phyloP scores from a whole-genome alignment of 2,797 vertebrate species.

The Pseudocheirus occidentalis region DNA sequence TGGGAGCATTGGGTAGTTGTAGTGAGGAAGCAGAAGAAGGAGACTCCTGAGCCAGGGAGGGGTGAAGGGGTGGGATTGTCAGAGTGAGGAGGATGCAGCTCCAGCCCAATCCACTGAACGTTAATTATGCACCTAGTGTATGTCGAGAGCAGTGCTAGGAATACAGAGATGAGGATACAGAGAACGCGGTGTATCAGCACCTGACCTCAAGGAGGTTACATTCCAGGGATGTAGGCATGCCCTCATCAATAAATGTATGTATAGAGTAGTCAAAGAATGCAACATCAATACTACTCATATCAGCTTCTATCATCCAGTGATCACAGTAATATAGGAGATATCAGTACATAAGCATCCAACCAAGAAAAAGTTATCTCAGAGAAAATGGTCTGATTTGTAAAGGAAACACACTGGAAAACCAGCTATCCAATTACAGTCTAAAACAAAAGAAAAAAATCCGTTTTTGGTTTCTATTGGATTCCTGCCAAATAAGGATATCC shows the following conservation, averaged over 20 bases:
- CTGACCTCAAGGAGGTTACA: neutral
- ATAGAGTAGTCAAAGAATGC: neutral
- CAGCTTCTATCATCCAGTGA: neutral
- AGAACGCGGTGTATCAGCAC: neutral
- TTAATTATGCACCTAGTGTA: neutral
- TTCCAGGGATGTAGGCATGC: neutral
- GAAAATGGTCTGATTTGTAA: neutral
- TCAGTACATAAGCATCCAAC: neutral
- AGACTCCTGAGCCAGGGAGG: neutral
- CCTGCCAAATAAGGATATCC: neutral
- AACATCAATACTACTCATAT: neutral
- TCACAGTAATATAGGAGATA: neutral
- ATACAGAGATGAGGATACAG: neutral
- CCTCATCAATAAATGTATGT: no score
- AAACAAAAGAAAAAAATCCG: neutral
- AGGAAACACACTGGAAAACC: neutral
- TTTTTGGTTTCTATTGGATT: neutral
- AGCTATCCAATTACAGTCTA: neutral
- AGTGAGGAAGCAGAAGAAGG: neutral
- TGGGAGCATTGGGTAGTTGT: neutral
- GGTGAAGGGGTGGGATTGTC: neutral
- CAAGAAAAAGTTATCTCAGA: neutral
- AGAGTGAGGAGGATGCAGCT: slow-evolving; percentile 1
- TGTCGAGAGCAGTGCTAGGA: neutral
- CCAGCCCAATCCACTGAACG: neutral